These are phyloP conservation scores for mouse (Mus musculus) DNA, from an alignment of 2,113 vertebrate species.

Conservation along the genomic window DNA sequence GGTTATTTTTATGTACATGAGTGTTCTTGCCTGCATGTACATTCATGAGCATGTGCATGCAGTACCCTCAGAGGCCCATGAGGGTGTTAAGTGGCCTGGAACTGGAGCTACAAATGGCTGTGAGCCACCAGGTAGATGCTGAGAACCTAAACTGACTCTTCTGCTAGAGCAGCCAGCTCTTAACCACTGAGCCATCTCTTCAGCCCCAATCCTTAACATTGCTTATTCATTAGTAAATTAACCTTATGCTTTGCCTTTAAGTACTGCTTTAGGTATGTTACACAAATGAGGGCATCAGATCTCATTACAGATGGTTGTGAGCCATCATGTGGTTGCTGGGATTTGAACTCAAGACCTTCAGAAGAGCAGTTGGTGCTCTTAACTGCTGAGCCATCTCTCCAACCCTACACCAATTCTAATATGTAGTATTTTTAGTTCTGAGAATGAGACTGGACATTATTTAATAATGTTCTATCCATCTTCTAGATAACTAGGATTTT, in stretches of 20 bases:
- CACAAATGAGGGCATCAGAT: not conserved
- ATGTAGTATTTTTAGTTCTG: not conserved
- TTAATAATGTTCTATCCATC: not conserved
- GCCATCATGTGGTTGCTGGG: no score
- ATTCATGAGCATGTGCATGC: not conserved
- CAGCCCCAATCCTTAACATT: not conserved
- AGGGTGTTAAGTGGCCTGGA: not conserved
- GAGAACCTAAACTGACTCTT: not conserved
- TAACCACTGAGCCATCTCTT: not conserved
- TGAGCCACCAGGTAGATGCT: not conserved
- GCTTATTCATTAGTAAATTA: not conserved
- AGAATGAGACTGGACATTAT: not conserved
- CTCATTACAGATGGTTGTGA: no score
- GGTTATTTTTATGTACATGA: not conserved
- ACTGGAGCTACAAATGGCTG: not conserved
- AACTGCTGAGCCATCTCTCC: no score
- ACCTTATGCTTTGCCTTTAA: not conserved
- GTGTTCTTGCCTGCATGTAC: not conserved
- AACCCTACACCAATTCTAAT: not conserved
- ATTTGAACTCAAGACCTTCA: no score
- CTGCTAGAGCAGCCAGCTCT: not conserved
- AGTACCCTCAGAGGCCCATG: not conserved
- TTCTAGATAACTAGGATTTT: constrained; percentile 14
- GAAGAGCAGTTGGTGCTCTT: no score
- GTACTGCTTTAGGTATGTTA: not conserved